These are phyloP conservation scores for Rhodinocichla rosea DNA, from an alignment of 2,113 vertebrate genomes.

Conservation along the genomic window DNA sequence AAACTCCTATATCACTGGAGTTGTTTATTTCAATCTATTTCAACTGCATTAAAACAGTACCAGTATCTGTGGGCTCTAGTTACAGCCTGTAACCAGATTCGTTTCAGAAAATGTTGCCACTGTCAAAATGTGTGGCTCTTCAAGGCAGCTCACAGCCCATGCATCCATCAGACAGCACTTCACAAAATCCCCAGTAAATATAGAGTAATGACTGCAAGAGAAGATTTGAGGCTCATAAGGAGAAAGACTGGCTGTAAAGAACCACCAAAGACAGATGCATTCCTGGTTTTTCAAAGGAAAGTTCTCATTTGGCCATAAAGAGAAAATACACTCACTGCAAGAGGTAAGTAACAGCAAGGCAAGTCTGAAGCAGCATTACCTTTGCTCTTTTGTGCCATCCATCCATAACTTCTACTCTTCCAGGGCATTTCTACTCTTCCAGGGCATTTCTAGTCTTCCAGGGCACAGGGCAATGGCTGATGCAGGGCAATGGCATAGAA, in stretches of 20 bases:
- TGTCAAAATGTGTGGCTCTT: rapidly evolving
- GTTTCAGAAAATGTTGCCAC: background rate
- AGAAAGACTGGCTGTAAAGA: background rate
- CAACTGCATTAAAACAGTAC: background rate
- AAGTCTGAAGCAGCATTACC: background rate
- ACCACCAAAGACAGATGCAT: background rate
- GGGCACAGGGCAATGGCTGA: background rate
- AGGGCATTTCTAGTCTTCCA: background rate
- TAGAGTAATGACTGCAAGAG: background rate
- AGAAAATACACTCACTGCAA: background rate
- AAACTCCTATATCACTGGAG: background rate
- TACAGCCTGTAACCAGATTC: background rate
- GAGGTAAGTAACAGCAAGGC: background rate
- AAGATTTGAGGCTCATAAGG: background rate
- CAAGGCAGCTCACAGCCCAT: background rate
- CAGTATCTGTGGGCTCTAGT: background rate
- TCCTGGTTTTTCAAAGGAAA: background rate
- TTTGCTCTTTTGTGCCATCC: background rate
- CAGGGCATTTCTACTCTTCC: background rate
- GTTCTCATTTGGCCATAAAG: background rate
- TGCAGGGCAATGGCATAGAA: background rate
- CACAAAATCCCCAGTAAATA: background rate
- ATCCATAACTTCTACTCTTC: background rate
- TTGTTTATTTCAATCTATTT: background rate
- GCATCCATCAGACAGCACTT: background rate